Evolutionary conservation across 1,140 invertebrate species (phyloP).

Genomic region (Littorina saxatilis): DNA sequence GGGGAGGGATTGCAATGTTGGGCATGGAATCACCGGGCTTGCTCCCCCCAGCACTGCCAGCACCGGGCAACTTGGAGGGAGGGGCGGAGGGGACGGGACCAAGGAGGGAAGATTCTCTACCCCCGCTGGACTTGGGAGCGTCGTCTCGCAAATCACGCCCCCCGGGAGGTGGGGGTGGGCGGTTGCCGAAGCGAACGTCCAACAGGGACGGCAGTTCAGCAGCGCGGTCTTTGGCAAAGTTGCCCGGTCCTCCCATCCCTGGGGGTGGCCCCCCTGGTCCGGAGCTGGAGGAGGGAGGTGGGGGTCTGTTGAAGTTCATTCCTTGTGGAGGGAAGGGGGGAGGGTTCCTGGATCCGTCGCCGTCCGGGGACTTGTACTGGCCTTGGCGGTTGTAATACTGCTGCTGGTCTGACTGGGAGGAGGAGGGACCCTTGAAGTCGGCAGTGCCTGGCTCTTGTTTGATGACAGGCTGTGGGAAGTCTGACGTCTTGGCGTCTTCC

Average conservation of each 20-base stretch:
- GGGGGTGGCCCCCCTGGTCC: background rate
- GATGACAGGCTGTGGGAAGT: background rate
- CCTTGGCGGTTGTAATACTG: slow-evolving; percentile 1
- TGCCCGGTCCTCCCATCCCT: background rate
- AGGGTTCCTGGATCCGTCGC: background rate
- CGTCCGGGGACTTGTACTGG: background rate
- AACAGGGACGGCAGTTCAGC: slow-evolving; percentile 27
- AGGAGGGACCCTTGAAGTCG: background rate
- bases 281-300: background rate
- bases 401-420: slow-evolving; percentile 18
- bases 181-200: slow-evolving; percentile 17
- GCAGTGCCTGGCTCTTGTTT: background rate
- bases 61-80: slow-evolving; percentile 15
- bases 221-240: slow-evolving; percentile 4
- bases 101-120: slow-evolving; percentile 23
- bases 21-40: background rate
- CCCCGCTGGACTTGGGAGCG: background rate
- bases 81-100: slow-evolving; percentile 15
- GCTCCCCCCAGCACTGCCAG: background rate
- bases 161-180: slow-evolving; percentile 6
- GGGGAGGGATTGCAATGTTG: slow-evolving; percentile 1
- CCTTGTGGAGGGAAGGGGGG: background rate
- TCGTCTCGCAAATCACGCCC: background rate
- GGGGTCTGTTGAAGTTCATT: slow-evolving; percentile 7
- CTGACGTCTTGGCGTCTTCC: background rate